A percentile compares a stretch with the other conserved stretches of the same genome.
Conservation (phyloP, 1,140 invertebrate genomes). For the Diprion similis region DNA sequence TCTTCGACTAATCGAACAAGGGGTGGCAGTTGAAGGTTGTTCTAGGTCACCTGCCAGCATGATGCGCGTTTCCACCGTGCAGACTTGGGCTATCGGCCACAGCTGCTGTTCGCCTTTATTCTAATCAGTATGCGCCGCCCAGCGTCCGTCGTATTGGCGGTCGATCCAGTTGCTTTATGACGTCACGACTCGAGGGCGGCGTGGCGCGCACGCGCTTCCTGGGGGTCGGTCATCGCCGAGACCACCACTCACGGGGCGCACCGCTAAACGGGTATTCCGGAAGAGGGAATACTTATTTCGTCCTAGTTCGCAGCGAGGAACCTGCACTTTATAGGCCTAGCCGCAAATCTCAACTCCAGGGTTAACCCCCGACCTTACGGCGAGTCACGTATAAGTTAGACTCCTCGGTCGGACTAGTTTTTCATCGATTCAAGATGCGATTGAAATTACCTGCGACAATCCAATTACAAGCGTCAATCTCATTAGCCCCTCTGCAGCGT, state of each 20-base stretch:
- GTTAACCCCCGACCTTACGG: neutral
- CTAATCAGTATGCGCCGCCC: conserved; percentile 16
- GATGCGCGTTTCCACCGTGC: neutral
- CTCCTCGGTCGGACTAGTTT: neutral
- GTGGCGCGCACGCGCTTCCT: conserved; percentile 12
- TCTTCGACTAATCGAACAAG: neutral
- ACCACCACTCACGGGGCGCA: neutral
- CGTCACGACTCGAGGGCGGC: conserved; percentile 6
- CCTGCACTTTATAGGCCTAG: neutral
- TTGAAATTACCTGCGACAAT: neutral
- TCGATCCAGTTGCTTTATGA: conserved; percentile 16
- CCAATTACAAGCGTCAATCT: too few species aligned
- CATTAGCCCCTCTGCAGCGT: too few species aligned
- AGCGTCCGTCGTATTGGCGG: conserved; percentile 16
- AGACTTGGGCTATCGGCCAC: neutral
- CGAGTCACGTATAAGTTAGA: neutral
- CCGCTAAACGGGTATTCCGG: neutral
- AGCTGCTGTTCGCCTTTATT: conserved; percentile 9
- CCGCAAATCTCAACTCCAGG: too few species aligned
- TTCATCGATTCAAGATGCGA: neutral
- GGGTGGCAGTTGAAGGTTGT: neutral
- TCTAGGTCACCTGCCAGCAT: neutral
- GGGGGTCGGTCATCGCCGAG: neutral
- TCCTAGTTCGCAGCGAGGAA: neutral
- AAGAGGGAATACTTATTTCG: neutral